A percentile compares a stretch with the other conserved stretches of the same genome.
These are phyloP conservation scores for Trididemnum clinides DNA, from an alignment of 23 tunicate species.

Conservation along the genomic window DNA sequence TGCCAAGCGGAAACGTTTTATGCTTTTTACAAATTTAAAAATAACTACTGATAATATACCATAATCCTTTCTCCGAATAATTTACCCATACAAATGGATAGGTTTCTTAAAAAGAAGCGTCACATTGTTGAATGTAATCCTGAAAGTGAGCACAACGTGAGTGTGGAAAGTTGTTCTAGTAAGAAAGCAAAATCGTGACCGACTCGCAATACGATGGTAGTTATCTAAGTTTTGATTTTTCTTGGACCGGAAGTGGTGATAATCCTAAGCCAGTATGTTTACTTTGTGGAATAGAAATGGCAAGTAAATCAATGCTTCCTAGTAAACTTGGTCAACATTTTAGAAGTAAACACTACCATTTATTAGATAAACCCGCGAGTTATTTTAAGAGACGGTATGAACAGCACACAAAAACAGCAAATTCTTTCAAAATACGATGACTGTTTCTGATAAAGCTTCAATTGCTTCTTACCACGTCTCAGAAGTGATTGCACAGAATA, in stretches of 20 bases:
- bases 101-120: not conserved
- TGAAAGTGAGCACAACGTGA: not conserved
- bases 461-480: constrained; percentile 10
- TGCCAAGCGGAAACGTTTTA: too few relatives aligned
- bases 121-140: not conserved
- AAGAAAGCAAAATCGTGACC: constrained; percentile 2
- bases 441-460: constrained; percentile 12
- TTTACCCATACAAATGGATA: not conserved
- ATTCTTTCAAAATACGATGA: not conserved
- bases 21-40: not conserved
- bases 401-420: not conserved
- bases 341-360: not conserved
- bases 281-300: not conserved
- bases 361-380: not conserved
- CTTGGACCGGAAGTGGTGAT: too few relatives aligned
- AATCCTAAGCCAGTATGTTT: not conserved
- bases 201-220: constrained; percentile 1
- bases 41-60: not conserved
- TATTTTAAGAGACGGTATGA: constrained; percentile 1
- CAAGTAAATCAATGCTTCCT: constrained; percentile 7
- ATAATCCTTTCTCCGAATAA: not conserved
- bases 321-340: constrained; percentile 13
- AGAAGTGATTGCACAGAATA: constrained; percentile 11
- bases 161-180: not conserved
- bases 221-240: too few relatives aligned